These are phyloP conservation scores for Eulacestoma nigropectus DNA, from an alignment of 2,113 vertebrate species.

Conservation along the genomic window DNA sequence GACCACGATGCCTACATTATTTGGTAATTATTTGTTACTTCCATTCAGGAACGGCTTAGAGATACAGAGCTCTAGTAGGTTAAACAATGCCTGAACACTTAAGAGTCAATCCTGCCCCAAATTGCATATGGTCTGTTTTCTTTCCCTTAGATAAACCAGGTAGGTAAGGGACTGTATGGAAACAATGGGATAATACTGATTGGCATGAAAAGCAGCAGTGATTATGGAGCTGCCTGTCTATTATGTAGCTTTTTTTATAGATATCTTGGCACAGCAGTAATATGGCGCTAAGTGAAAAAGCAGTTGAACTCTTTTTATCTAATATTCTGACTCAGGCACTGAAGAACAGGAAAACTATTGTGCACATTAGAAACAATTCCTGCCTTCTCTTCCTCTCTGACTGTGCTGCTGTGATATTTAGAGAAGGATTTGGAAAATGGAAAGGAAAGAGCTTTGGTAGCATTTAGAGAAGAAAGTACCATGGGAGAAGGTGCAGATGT, in stretches of 20 bases:
- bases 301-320: constrained; percentile 8
- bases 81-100: background rate
- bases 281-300: background rate
- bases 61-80: background rate
- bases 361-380: background rate
- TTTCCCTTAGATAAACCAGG: constrained; percentile 27
- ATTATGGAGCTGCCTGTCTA: background rate
- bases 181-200: constrained; percentile 51
- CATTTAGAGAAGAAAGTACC: background rate
- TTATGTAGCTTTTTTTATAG: background rate
- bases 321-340: background rate
- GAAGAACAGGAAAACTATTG: background rate
- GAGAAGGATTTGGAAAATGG: background rate
- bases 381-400: background rate
- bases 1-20: background rate
- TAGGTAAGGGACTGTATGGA: background rate
- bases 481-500: background rate
- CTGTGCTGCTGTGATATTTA: background rate
- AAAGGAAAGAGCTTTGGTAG: background rate
- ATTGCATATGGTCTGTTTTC: background rate
- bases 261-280: background rate
- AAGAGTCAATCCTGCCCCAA: background rate
- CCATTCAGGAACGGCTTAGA: background rate
- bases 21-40: constrained; percentile 2
- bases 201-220: constrained; percentile 16